phyloP scores from a whole-genome alignment of 2,113 vertebrate species.

The Hippoglossus stenolepis region DNA sequence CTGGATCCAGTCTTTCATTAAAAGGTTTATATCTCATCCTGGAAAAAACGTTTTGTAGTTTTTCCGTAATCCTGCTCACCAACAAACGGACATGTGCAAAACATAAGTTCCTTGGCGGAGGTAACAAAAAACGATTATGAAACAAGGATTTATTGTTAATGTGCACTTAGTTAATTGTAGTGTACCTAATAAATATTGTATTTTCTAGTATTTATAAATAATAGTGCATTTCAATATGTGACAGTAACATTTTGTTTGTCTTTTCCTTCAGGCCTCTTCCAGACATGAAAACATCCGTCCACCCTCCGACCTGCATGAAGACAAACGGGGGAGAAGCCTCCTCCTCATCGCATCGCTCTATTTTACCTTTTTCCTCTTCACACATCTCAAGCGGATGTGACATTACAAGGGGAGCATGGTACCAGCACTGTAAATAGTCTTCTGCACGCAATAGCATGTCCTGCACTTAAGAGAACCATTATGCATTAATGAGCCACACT shows the following conservation, averaged over 20 bases:
- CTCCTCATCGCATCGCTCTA: constrained; percentile 38
- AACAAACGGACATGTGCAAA: too few relatives aligned
- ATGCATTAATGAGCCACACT: constrained; percentile 73
- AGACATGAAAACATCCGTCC: constrained; percentile 42
- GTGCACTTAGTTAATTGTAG: too few relatives aligned
- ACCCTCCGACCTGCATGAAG: constrained; percentile 68
- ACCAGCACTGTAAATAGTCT: constrained; percentile 75
- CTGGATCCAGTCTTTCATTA: too few relatives aligned
- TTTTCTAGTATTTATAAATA: too few relatives aligned
- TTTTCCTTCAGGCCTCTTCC: constrained; percentile 47
- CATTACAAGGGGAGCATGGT: constrained; percentile 59
- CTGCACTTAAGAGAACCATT: constrained; percentile 63
- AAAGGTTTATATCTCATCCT: too few relatives aligned
- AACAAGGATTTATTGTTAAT: too few relatives aligned
- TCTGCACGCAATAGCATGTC: constrained; percentile 68
- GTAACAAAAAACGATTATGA: too few relatives aligned
- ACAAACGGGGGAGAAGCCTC: constrained; percentile 17
- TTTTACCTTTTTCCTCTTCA: constrained; percentile 27
- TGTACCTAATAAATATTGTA: too few relatives aligned
- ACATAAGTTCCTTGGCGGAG: too few relatives aligned
- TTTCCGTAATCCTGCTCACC: too few relatives aligned
- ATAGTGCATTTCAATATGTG: background rate
- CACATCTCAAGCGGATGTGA: constrained; percentile 31
- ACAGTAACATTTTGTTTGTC: background rate
- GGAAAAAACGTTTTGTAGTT: too few relatives aligned